These are phyloP conservation scores for Aplocera efformata DNA, from an alignment of 2,888 invertebrate species.

Conservation along the genomic window DNA sequence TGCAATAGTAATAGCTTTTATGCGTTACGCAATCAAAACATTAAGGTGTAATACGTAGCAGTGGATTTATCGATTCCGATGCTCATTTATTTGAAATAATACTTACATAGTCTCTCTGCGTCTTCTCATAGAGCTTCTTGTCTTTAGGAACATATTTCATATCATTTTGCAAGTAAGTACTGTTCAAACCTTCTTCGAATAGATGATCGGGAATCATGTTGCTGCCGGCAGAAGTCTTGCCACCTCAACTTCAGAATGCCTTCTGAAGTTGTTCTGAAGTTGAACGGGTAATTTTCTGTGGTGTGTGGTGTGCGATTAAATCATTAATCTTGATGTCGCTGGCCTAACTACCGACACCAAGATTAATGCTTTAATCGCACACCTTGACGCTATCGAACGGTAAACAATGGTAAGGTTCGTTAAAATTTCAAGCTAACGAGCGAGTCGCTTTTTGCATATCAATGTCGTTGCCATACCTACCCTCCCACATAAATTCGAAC, in stretches of 20 bases:
- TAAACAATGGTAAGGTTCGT: constrained; percentile 64
- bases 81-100: neutral
- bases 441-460: constrained; percentile 53
- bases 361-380: constrained; percentile 33
- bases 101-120: constrained; percentile 69
- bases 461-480: constrained; percentile 41
- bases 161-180: constrained; percentile 53
- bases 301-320: constrained; percentile 25
- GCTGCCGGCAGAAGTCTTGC: constrained; percentile 8
- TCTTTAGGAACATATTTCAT: constrained; percentile 59
- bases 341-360: too few relatives aligned
- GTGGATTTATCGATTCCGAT: too few relatives aligned
- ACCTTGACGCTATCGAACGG: constrained; percentile 46
- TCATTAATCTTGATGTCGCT: constrained; percentile 37
- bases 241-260: too few relatives aligned
- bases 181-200: constrained; percentile 67
- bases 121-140: constrained; percentile 52
- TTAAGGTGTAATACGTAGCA: too few relatives aligned
- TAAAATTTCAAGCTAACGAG: constrained; percentile 67
- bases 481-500: neutral
- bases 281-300: too few relatives aligned
- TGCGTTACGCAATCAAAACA: too few relatives aligned
- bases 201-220: constrained; percentile 62
- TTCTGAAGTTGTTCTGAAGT: too few relatives aligned
- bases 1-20: too few relatives aligned